A percentile compares a stretch with the other conserved stretches of the same genome.
Evolutionary conservation across 2,888 invertebrate species (phyloP).

Genomic region (Shargacucullia verbasci): DNA sequence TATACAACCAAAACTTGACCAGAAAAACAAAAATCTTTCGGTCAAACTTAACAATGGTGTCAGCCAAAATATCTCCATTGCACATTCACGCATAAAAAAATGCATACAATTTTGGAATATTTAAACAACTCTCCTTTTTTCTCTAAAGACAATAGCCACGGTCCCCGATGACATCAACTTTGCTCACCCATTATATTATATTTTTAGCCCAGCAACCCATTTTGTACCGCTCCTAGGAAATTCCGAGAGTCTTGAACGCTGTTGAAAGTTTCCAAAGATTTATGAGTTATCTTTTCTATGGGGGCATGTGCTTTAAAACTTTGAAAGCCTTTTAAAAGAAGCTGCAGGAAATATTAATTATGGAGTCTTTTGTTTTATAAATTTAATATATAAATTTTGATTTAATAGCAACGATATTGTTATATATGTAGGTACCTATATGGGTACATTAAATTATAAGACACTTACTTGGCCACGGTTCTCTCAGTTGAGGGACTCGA

Average conservation of each 20-base stretch:
- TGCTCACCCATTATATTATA: slow-evolving; percentile 33
- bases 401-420: too few species aligned
- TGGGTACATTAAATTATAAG: too few species aligned
- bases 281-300: slow-evolving; percentile 51
- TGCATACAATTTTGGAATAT: slow-evolving; percentile 1
- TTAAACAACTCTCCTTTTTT: slow-evolving; percentile 7
- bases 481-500: too few species aligned
- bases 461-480: too few species aligned
- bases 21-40: too few species aligned
- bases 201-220: slow-evolving; percentile 14
- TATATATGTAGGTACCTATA: too few species aligned
- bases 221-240: slow-evolving; percentile 34
- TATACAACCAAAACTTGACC: too few species aligned
- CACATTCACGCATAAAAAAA: too few species aligned
- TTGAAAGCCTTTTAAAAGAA: slow-evolving; percentile 25
- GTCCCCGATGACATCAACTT: slow-evolving; percentile 17
- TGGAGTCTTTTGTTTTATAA: slow-evolving; percentile 35
- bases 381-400: too few species aligned
- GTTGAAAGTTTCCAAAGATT: slow-evolving; percentile 50
- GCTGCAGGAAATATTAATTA: slow-evolving; percentile 31
- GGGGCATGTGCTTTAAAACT: slow-evolving; percentile 44
- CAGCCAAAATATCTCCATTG: too few species aligned
- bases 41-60: too few species aligned
- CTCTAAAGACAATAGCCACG: slow-evolving; percentile 10
- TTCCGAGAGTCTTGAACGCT: slow-evolving; percentile 30